These are phyloP conservation scores for Caenorhabditis uteleia DNA, from an alignment of 2,888 invertebrate species.

Conservation along the genomic window DNA sequence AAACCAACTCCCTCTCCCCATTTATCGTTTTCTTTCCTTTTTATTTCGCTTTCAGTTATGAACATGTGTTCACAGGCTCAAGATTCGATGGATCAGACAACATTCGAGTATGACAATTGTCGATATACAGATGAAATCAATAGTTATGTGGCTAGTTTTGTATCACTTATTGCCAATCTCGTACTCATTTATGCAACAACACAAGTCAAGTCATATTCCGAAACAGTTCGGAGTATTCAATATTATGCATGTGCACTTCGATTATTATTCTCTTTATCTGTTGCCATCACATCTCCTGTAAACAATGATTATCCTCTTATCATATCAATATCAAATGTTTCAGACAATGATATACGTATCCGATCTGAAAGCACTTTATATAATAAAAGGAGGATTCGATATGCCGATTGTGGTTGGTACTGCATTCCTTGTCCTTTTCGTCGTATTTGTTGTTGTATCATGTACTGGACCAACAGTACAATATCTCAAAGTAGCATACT, in stretches of 20 bases:
- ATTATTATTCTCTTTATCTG: conserved; percentile 12
- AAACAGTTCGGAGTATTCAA: conserved; percentile 12
- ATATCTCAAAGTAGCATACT: conserved; percentile 18
- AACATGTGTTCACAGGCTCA: too few species aligned
- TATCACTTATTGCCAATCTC: conserved; percentile 20
- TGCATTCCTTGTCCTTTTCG: conserved; percentile 15
- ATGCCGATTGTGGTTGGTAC: conserved; percentile 18
- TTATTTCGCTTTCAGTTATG: too few species aligned
- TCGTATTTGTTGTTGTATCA: conserved; percentile 28
- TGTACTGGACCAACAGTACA: conserved; percentile 22
- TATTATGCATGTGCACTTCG: conserved; percentile 12
- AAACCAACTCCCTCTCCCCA: too few species aligned
- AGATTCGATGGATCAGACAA: too few species aligned
- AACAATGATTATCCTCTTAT: too few species aligned
- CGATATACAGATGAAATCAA: conserved; percentile 29
- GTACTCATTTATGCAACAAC: conserved; percentile 14
- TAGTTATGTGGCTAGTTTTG: conserved; percentile 11
- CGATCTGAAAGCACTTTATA: conserved; percentile 30
- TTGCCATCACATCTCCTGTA: conserved; percentile 27
- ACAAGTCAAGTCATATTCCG: conserved; percentile 22
- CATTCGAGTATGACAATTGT: too few species aligned
- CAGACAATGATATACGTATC: conserved; percentile 27
- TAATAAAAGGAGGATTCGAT: conserved; percentile 28
- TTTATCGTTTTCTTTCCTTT: too few species aligned
- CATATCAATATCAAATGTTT: too few species aligned